These are phyloP conservation scores for Tapera naevia DNA, from an alignment of 2,797 vertebrate genomes.

Conservation along the genomic window DNA sequence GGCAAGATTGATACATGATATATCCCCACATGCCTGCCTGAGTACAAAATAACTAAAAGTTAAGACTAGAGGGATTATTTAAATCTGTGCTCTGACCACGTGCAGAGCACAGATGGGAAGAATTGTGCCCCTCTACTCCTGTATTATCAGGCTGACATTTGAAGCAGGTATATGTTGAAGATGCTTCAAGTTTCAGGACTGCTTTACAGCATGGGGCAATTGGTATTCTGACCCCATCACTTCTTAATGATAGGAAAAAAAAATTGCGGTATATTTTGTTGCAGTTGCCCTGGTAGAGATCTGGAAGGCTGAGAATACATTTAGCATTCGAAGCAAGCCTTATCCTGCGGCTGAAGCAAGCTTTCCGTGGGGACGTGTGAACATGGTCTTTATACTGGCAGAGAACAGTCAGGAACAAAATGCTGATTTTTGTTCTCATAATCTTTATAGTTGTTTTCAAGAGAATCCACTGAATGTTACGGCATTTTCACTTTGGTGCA, in stretches of 20 bases:
- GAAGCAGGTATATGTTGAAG: neutral
- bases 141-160: neutral
- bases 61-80: constrained; percentile 4
- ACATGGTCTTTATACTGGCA: neutral
- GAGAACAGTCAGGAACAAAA: neutral
- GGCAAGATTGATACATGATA: neutral
- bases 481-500: neutral
- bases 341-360: neutral
- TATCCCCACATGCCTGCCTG: neutral
- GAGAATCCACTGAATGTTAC: neutral
- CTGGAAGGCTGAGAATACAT: neutral
- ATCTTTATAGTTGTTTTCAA: neutral
- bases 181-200: neutral
- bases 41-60: neutral
- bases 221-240: neutral
- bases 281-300: neutral
- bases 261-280: neutral
- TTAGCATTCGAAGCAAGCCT: neutral
- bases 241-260: neutral
- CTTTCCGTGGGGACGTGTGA: neutral
- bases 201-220: neutral
- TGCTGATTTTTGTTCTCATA: neutral
- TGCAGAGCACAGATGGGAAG: neutral
- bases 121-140: neutral
- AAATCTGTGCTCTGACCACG: neutral